Evolutionary conservation across 2,797 vertebrate species (phyloP), one percentile per base, ranked within the genome.

Genomic region (Liparis tanakae): DNA sequence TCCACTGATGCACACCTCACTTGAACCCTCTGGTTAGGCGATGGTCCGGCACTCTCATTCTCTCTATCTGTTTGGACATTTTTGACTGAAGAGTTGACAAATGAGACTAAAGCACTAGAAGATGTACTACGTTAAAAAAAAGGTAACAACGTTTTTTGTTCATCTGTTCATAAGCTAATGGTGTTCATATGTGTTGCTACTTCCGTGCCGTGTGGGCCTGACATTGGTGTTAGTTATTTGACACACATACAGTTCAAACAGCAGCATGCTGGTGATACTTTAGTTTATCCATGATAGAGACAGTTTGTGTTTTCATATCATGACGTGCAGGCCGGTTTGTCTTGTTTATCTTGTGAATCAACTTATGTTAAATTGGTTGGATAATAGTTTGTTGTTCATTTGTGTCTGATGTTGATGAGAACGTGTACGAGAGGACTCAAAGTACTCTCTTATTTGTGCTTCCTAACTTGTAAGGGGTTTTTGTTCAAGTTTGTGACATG

Each of bases 101-200:
- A 88, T 91, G 78, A 90, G 60, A 77, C 70, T 67, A 78, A 59
- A 86, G 73, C 70, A 60, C 54, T 80, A 86, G 84, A 91, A 82
- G 70, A 92, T 94, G 93, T 94, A 94, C 88, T 94, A 93, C 92
- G 91, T 95, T 77, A 94, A 95, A 81, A 93, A 94, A 83, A 92
- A 91, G 87, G 89, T 95, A 94, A 92, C 85, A 30, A 12, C 22
- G 89, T 83, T 88, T 90, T 91, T 89, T 89, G 92, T 93, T 91
- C 92, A 91, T 93, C 85, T 93, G 89, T 5, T 75, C 3, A 33
- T 18, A 39, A 9, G 6, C 0, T 60, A 34, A 34, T 25, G 66
- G 43, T 67, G 41, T 70, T 55, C 0, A 20, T 77, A 30, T 74
- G n/a, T 72, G 25, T 61, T 5, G 7, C 1, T 61, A 22, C n/a